These are phyloP conservation scores for Gymnosoma rotundatum DNA, from an alignment of 2,888 invertebrate genomes.

Conservation along the genomic window DNA sequence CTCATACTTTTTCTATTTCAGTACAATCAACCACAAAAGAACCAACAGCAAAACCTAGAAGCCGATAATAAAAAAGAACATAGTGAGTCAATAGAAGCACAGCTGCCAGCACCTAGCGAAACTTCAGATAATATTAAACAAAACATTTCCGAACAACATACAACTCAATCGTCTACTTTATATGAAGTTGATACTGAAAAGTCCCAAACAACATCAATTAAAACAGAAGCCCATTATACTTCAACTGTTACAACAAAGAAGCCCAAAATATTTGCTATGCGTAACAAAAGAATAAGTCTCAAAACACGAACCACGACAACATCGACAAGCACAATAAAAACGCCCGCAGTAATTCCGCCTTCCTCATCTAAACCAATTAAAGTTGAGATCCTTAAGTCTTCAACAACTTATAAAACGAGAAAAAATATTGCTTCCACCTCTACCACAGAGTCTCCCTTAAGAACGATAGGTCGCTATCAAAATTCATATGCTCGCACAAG, in stretches of 20 bases:
- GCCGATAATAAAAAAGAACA: slow-evolving; percentile 62
- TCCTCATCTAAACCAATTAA: slow-evolving; percentile 40
- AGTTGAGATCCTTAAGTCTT: background rate
- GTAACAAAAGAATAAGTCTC: slow-evolving; percentile 47
- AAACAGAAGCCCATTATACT: slow-evolving; percentile 26
- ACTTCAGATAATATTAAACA: slow-evolving; percentile 71
- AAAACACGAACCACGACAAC: slow-evolving; percentile 43
- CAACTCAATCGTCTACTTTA: slow-evolving; percentile 35
- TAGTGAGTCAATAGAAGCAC: slow-evolving; percentile 77
- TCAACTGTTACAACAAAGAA: slow-evolving; percentile 47
- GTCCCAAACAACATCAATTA: background rate
- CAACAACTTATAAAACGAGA: slow-evolving; percentile 34
- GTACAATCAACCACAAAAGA: slow-evolving; percentile 33
- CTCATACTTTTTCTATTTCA: slow-evolving; percentile 22
- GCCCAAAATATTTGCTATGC: slow-evolving; percentile 41
- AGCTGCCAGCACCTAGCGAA: slow-evolving; percentile 78
- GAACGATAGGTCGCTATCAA: slow-evolving; percentile 74
- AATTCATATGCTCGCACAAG: slow-evolving; percentile 50
- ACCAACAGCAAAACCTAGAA: slow-evolving; percentile 61
- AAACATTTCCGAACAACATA: slow-evolving; percentile 52
- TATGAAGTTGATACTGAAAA: slow-evolving; percentile 41
- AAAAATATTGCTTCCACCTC: slow-evolving; percentile 74
- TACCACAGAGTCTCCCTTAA: slow-evolving; percentile 74
- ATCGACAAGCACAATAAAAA: slow-evolving; percentile 13
- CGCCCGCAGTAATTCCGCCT: slow-evolving; percentile 28